These are phyloP conservation scores for Oncorhynchus clarkii DNA, from an alignment of 2,113 vertebrate genomes.

Conservation along the genomic window DNA sequence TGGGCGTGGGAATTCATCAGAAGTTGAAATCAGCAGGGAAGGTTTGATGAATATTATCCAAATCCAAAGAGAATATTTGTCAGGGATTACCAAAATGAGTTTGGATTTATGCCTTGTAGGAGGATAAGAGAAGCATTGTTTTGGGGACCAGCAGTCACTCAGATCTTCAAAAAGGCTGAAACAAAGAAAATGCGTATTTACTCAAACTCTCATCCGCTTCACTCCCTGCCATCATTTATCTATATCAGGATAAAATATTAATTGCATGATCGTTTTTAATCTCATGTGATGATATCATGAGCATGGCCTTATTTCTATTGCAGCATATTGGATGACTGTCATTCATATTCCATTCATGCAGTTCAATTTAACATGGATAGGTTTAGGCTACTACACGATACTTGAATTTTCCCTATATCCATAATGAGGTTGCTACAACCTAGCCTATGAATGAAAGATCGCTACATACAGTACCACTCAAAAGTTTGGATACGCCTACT, in stretches of 20 bases:
- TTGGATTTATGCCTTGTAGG: conserved; percentile 35
- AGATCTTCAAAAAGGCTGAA: background rate
- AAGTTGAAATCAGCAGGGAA: conserved; percentile 22
- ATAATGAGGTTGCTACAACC: too few relatives aligned
- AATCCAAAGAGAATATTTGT: conserved; percentile 37
- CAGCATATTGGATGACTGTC: too few relatives aligned
- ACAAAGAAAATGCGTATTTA: background rate
- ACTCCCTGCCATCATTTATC: background rate
- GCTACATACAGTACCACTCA: too few relatives aligned
- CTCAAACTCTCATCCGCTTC: background rate
- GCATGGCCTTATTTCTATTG: too few relatives aligned
- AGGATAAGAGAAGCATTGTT: conserved; percentile 35
- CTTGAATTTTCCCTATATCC: too few relatives aligned
- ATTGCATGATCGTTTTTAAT: background rate
- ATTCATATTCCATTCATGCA: too few relatives aligned
- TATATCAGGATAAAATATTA: background rate
- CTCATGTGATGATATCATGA: background rate
- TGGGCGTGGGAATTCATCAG: conserved; percentile 23
- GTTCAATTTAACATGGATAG: too few relatives aligned
- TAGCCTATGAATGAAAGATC: too few relatives aligned
- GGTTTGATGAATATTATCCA: conserved; percentile 38
- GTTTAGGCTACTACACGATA: too few relatives aligned
- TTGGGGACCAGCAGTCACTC: conserved; percentile 21
- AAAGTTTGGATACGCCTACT: too few relatives aligned
- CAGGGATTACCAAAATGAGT: conserved; percentile 46